These are phyloP conservation scores for Phalloptychus januarius DNA, from an alignment of 2,797 vertebrate species.

Conservation along the genomic window DNA sequence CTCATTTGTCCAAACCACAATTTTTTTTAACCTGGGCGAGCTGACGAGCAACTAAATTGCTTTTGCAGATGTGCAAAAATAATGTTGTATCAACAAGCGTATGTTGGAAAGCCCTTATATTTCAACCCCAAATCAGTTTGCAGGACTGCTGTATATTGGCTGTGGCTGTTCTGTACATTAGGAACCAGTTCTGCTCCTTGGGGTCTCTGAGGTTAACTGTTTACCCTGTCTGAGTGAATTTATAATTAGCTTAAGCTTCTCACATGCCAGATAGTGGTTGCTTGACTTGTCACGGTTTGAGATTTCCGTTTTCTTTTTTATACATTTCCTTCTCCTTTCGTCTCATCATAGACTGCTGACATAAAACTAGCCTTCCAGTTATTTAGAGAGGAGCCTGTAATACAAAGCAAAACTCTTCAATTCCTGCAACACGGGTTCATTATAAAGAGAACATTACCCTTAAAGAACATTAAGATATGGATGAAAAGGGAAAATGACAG, in stretches of 20 bases:
- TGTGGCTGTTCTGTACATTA: conserved; percentile 3
- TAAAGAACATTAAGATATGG: not conserved
- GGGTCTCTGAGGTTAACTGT: not conserved
- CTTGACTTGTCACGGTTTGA: not conserved
- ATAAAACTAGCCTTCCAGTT: not conserved
- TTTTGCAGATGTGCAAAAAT: conserved; percentile 69
- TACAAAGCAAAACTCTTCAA: not conserved
- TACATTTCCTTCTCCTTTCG: not conserved
- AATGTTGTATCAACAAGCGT: conserved; percentile 52
- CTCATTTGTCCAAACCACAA: conserved; percentile 59
- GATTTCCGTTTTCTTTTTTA: not conserved
- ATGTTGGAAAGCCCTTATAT: conserved; percentile 45
- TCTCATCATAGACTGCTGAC: not conserved
- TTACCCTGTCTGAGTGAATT: conserved; percentile 9
- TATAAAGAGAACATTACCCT: not conserved
- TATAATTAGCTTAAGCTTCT: conserved; percentile 9
- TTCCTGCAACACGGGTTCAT: not conserved
- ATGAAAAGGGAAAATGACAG: not conserved
- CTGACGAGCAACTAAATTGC: conserved; percentile 45
- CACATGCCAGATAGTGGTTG: not conserved
- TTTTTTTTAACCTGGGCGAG: conserved; percentile 40
- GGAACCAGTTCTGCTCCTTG: not conserved
- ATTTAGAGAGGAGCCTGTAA: not conserved
- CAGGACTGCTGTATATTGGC: conserved; percentile 27
- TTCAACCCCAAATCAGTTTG: conserved; percentile 27